These are phyloP conservation scores for Carollia perspicillata DNA, from an alignment of 2,113 vertebrate species.

Conservation along the genomic window DNA sequence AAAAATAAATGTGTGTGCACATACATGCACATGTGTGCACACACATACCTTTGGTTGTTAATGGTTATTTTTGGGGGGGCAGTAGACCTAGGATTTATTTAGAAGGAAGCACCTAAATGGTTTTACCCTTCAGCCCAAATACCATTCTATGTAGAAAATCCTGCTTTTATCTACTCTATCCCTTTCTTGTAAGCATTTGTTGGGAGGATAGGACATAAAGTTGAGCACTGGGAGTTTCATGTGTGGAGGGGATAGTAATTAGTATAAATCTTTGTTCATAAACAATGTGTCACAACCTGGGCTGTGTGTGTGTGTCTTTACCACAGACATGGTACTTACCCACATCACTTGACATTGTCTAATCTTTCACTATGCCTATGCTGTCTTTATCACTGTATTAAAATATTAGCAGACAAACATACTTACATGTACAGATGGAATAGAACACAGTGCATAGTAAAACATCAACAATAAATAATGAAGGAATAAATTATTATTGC, in stretches of 20 bases:
- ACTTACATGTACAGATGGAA: neutral
- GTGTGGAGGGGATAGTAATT: neutral
- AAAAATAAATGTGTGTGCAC: neutral
- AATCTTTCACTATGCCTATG: neutral
- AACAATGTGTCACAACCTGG: neutral
- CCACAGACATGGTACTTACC: neutral
- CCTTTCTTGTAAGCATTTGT: neutral
- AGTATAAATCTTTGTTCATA: neutral
- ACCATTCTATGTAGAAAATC: neutral
- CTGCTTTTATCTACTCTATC: neutral
- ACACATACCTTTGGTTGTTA: neutral
- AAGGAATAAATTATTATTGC: neutral
- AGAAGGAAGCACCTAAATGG: neutral
- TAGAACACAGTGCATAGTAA: neutral
- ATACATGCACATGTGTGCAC: neutral
- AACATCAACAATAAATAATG: neutral
- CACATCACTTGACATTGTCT: neutral
- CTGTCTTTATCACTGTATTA: neutral
- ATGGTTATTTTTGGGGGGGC: neutral
- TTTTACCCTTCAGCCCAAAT: neutral
- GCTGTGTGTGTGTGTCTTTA: neutral
- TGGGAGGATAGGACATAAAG: neutral
- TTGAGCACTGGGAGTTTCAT: neutral
- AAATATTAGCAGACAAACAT: neutral
- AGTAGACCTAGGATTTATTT: neutral